Evolutionary conservation across 2,888 invertebrate species (phyloP).

Genomic region (Agonopterix heracliana): DNA sequence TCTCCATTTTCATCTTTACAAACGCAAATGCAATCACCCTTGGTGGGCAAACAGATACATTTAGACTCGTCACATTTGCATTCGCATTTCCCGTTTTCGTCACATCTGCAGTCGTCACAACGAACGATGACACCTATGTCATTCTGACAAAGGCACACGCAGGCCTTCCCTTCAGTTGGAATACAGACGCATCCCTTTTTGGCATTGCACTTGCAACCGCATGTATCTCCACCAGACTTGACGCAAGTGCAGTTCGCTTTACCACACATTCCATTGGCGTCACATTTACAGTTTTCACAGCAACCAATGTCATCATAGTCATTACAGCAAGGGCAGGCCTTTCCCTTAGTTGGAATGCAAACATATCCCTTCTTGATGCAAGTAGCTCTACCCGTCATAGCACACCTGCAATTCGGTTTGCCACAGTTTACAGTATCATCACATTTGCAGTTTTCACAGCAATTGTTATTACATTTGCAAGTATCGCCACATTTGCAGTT

Average conservation of each 20-base stretch:
- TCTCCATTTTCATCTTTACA: slow-evolving; percentile 21
- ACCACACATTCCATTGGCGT: slow-evolving; percentile 2
- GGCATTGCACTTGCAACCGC: slow-evolving; percentile 8
- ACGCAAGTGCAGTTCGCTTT: no score
- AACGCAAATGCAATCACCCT: slow-evolving; percentile 21
- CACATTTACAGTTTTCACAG: slow-evolving; percentile 4
- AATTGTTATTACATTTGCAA: not conserved
- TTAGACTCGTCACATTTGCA: slow-evolving; percentile 4
- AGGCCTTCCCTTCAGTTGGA: slow-evolving; percentile 13
- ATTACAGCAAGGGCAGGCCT: slow-evolving; percentile 10
- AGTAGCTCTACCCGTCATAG: no score
- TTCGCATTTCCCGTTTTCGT: slow-evolving; percentile 21
- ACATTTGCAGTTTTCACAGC: slow-evolving; percentile 5
- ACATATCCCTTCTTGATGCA: slow-evolving; percentile 3
- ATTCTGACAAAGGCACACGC: slow-evolving; percentile 14
- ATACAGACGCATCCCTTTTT: slow-evolving; percentile 14
- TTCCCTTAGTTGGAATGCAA: slow-evolving; percentile 19
- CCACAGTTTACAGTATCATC: slow-evolving; percentile 1
- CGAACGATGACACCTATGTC: slow-evolving; percentile 15
- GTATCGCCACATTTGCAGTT: slow-evolving; percentile 8
- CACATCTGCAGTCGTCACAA: slow-evolving; percentile 20
- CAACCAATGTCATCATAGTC: slow-evolving; percentile 9
- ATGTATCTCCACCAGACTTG: no score
- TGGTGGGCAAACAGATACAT: no score
- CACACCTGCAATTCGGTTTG: no score